Base-by-base conservation (phyloP, 2,113 vertebrate genomes). In the Tenebrosternarchus preto region DNA sequence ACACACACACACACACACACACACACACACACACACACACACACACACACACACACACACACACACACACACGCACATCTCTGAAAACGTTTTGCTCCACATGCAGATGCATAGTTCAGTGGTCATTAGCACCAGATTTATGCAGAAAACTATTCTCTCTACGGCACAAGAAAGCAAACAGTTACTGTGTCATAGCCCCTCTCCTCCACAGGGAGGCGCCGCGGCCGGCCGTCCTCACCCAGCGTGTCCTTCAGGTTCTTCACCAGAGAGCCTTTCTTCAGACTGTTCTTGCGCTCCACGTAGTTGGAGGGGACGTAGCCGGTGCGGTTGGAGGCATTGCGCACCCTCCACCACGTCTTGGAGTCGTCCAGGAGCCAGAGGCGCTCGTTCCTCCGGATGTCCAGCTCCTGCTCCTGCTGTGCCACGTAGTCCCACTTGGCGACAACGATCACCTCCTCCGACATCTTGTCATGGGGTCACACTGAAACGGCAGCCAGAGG, bases 201-300 rank as follows among this genome's bases (percentile, higher is more conserved):
- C 33, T 4, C 33, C 3, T 36, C 33, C 33, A 2, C 33, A 36
- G 33, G 6, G 33, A 95, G 89, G n/a, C n/a, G n/a, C n/a, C n/a
- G n/a, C n/a, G n/a, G n/a, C n/a, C n/a, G n/a, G n/a, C n/a, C n/a
- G n/a, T n/a, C 93, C 95, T 96, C 94, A 98, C 98, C 97, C n/a
- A 99, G 91, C 0, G 96, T 98, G 92, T 99, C 98, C 92, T 98
- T 98, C n/a, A 98, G 94, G 89, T 98, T 99, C 93, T 95, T 97
- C 88, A 99, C 98, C 87, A 99, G 91, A 29, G 96, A 98, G 82
- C 94, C 95, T 88, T 99, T 99, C 93, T 99, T 99, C 90, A 98
- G 92, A 91, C 98, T 98, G 95, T 98, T 99, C 93, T 98, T 99
- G 87, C 97, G 92, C 78, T 98, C 98, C 33, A 99, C 97, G 1